Conservation (phyloP, 2,797 vertebrate genomes). For the Lepus townsendii region DNA sequence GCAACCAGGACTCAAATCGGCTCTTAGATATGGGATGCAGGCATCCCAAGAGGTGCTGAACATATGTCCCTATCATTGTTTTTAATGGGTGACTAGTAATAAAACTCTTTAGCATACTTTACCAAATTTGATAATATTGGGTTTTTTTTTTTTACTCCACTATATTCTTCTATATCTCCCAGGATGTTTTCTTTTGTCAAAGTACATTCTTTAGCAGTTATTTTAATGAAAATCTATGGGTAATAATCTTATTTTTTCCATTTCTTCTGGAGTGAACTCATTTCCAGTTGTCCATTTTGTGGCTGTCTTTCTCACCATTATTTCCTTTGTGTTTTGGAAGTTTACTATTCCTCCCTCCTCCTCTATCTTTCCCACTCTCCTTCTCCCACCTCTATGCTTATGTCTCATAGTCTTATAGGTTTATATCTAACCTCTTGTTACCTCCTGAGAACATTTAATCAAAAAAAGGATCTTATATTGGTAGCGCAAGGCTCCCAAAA, state of each 20-base stretch:
- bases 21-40: too few relatives aligned
- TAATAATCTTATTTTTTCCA: constrained; percentile 12
- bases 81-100: not conserved
- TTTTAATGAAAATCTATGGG: not conserved
- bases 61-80: not conserved
- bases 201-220: constrained; percentile 48
- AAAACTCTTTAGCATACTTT: not conserved
- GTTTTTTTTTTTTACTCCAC: not conserved
- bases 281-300: constrained; percentile 35
- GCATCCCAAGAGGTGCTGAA: too few relatives aligned
- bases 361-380: not conserved
- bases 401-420: not conserved
- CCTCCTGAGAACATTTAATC: not conserved
- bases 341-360: not conserved
- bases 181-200: not conserved
- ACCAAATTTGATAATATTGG: not conserved
- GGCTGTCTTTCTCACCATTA: not conserved
- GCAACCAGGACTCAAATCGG: too few relatives aligned
- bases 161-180: not conserved
- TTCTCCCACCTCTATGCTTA: not conserved
- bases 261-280: constrained; percentile 29
- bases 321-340: constrained; percentile 17
- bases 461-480: not conserved
- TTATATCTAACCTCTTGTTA: not conserved
- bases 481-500: not conserved